A percentile compares a stretch with the other conserved stretches of the same genome.
These are phyloP conservation scores for Microcebus jonahi DNA, from an alignment of 2,113 vertebrate species.

Conservation along the genomic window DNA sequence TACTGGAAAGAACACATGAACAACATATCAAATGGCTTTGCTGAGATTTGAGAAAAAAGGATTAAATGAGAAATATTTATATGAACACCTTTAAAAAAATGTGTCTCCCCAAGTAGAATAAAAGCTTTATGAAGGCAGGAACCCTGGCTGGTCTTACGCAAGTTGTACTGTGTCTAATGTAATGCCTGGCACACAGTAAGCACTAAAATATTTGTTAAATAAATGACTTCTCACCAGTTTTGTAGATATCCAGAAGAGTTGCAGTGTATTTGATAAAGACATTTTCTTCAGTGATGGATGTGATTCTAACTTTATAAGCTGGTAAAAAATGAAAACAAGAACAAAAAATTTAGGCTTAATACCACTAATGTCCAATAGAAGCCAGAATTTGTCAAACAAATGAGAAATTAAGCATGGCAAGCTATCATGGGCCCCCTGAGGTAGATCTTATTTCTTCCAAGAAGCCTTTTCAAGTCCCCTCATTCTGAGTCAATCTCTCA, in stretches of 20 bases:
- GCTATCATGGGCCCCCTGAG: background rate
- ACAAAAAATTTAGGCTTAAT: background rate
- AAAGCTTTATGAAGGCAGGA: background rate
- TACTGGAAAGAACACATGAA: background rate
- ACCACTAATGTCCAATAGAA: background rate
- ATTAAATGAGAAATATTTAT: background rate
- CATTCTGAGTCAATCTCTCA: background rate
- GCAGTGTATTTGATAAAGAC: constrained; percentile 91
- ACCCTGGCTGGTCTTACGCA: background rate
- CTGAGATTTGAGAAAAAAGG: background rate
- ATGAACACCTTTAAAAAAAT: background rate
- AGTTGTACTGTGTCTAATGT: background rate
- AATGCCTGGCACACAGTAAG: background rate
- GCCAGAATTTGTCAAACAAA: background rate
- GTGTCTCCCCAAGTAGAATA: background rate
- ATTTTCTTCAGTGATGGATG: constrained; percentile 86
- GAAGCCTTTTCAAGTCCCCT: background rate
- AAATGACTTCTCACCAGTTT: constrained; percentile 84
- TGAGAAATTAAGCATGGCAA: background rate
- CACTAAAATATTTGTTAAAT: background rate
- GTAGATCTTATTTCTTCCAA: background rate
- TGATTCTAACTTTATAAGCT: constrained; percentile 91
- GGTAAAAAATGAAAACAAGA: constrained; percentile 41
- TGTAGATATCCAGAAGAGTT: constrained; percentile 87
- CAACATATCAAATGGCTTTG: background rate